Conservation (phyloP, 2,797 vertebrate species). For the Mionectes olivaceus region DNA sequence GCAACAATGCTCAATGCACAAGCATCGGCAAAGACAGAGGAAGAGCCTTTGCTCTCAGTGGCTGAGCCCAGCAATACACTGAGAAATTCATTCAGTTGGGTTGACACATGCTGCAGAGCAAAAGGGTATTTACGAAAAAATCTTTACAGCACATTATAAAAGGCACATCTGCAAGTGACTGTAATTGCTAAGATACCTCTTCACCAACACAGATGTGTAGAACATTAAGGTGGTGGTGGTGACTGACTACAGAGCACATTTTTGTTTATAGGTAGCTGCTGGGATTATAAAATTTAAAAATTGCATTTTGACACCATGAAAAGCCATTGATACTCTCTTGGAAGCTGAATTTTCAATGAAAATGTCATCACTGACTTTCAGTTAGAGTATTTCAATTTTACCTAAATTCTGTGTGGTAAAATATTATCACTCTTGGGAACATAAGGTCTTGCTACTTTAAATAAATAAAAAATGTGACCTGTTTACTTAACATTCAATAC, state of each 20-base stretch:
- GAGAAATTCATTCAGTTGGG: not conserved
- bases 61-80: not conserved
- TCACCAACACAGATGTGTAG: not conserved
- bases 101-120: constrained; percentile 4
- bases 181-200: not conserved
- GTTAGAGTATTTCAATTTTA: not conserved
- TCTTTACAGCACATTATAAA: not conserved
- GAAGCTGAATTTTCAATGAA: not conserved
- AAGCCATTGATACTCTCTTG: not conserved
- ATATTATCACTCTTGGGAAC: not conserved
- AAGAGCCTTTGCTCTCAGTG: constrained; percentile 45
- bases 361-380: not conserved
- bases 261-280: not conserved
- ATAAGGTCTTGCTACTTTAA: not conserved
- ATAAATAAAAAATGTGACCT: not conserved
- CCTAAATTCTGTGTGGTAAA: not conserved
- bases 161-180: not conserved
- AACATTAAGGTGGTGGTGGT: not conserved
- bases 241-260: not conserved
- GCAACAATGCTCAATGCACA: constrained; percentile 74
- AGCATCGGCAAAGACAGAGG: constrained; percentile 21
- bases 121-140: constrained; percentile 2
- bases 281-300: not conserved
- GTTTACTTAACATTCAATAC: not conserved
- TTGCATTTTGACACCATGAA: not conserved